Evolutionary conservation across 2,113 vertebrate genomes (phyloP).

Genomic region (Hippocampus abdominalis): DNA sequence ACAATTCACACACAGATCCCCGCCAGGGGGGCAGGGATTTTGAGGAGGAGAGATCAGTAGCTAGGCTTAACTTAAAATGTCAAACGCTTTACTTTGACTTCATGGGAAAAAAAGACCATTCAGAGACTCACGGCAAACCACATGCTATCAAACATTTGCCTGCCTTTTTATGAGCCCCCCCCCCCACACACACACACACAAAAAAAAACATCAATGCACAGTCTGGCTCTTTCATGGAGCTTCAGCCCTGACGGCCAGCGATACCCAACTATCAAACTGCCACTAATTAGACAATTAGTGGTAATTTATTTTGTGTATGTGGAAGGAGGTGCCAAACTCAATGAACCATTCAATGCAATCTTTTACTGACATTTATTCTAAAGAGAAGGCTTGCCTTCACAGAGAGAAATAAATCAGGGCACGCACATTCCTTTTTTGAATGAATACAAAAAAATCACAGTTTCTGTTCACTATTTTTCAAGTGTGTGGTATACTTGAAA

Average conservation of each 20-base stretch:
- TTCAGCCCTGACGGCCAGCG: conserved; percentile 61
- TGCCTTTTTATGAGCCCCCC: conserved; percentile 16
- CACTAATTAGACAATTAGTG: conserved; percentile 72
- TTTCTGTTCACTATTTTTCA: no score
- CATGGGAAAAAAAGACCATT: conserved; percentile 53
- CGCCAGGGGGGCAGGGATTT: conserved; percentile 58
- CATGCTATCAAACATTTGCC: conserved; percentile 46
- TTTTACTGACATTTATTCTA: conserved; percentile 63
- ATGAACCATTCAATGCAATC: conserved; percentile 69
- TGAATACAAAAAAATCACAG: no score
- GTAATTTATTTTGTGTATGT: conserved; percentile 71
- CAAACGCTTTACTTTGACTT: conserved; percentile 62
- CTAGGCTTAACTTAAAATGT: conserved; percentile 62
- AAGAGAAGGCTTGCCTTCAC: conserved; percentile 36
- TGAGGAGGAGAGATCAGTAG: conserved; percentile 57
- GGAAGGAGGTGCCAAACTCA: conserved; percentile 73
- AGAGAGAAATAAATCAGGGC: conserved; percentile 37
- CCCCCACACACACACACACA: no score
- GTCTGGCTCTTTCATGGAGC: conserved; percentile 59
- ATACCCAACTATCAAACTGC: conserved; percentile 73
- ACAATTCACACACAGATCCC: conserved; percentile 56
- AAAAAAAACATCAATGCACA: conserved; percentile 39
- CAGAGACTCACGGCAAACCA: conserved; percentile 48
- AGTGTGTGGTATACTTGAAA: no score
- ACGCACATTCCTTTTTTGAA: no score